Percentiles rank a stretch among this genome's conserved stretches.
Evolutionary conservation across 2,888 invertebrate species (phyloP).

Genomic region (Phengaris arion): DNA sequence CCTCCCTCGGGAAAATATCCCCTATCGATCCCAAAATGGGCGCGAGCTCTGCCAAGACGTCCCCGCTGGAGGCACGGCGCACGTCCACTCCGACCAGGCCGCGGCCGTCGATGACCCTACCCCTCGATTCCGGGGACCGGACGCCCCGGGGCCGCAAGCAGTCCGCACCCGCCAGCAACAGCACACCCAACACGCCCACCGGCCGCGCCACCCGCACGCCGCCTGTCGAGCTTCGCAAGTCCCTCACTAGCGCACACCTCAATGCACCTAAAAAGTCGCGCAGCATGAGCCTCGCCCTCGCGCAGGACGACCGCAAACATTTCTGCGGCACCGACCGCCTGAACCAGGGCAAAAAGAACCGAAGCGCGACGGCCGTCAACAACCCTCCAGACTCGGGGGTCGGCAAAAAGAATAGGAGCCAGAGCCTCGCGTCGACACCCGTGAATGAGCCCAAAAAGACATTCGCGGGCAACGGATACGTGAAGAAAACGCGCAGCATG

Average conservation of each 20-base stretch:
- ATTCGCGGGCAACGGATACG: slow-evolving; percentile 47
- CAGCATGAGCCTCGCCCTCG: slow-evolving; percentile 64
- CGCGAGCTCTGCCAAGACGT: slow-evolving; percentile 51
- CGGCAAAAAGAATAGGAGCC: slow-evolving; percentile 57
- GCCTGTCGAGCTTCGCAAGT: slow-evolving; percentile 55
- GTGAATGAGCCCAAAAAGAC: slow-evolving; percentile 55
- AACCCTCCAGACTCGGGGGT: slow-evolving; percentile 46
- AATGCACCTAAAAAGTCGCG: slow-evolving; percentile 66
- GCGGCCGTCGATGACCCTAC: slow-evolving; percentile 55
- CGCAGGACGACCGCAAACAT: slow-evolving; percentile 50
- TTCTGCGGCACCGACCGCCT: slow-evolving; percentile 62
- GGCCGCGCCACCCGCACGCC: slow-evolving; percentile 57
- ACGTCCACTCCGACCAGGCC: slow-evolving; percentile 58
- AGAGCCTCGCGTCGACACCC: slow-evolving; percentile 67
- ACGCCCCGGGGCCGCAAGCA: slow-evolving; percentile 57
- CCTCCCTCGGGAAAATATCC: slow-evolving; percentile 54
- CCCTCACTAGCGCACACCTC: slow-evolving; percentile 55
- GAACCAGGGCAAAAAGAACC: slow-evolving; percentile 50
- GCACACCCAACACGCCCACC: slow-evolving; percentile 60
- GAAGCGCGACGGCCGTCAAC: slow-evolving; percentile 52
- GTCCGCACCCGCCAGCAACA: slow-evolving; percentile 58
- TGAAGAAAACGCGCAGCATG: slow-evolving; percentile 69
- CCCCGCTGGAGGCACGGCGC: slow-evolving; percentile 46
- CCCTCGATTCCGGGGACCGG: slow-evolving; percentile 45
- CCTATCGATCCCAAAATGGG: slow-evolving; percentile 47